Conservation (phyloP, 1,140 invertebrate genomes). For the Drosophila sp. region DNA sequence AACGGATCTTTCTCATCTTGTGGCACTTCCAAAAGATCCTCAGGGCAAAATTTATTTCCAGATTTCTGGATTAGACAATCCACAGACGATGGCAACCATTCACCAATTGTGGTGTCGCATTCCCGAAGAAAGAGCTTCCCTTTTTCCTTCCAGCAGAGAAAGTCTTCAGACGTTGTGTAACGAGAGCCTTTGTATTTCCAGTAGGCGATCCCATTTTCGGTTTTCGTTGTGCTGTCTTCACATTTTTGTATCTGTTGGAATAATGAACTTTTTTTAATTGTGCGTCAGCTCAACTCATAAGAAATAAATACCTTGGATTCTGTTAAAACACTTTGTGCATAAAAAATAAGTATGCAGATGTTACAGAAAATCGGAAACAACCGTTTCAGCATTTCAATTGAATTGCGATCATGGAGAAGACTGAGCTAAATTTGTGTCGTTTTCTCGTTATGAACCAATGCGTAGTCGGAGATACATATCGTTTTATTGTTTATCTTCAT, state of each 20-base stretch:
- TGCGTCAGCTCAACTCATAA: not conserved
- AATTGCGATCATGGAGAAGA: conserved; percentile 1
- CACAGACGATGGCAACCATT: conserved; percentile 42
- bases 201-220: conserved; percentile 7
- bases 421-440: not conserved
- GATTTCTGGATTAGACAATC: conserved; percentile 11
- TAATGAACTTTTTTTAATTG: not conserved
- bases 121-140: conserved; percentile 34
- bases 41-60: conserved; percentile 46
- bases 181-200: conserved; percentile 45
- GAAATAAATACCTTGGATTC: conserved; percentile 25
- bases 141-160: conserved; percentile 35
- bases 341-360: conserved; percentile 1
- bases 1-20: conserved; percentile 13
- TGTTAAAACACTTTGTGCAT: not conserved
- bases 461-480: conserved; percentile 25
- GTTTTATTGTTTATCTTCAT: conserved; percentile 42
- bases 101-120: conserved; percentile 38
- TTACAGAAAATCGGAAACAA: not conserved
- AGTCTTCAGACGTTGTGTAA: conserved; percentile 41
- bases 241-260: conserved; percentile 35
- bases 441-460: conserved; percentile 11
- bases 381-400: not conserved
- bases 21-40: conserved; percentile 52
- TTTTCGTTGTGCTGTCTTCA: conserved; percentile 30